phyloP scores from a whole-genome alignment of 2,797 vertebrate species.

The Erpetoichthys calabaricus region DNA sequence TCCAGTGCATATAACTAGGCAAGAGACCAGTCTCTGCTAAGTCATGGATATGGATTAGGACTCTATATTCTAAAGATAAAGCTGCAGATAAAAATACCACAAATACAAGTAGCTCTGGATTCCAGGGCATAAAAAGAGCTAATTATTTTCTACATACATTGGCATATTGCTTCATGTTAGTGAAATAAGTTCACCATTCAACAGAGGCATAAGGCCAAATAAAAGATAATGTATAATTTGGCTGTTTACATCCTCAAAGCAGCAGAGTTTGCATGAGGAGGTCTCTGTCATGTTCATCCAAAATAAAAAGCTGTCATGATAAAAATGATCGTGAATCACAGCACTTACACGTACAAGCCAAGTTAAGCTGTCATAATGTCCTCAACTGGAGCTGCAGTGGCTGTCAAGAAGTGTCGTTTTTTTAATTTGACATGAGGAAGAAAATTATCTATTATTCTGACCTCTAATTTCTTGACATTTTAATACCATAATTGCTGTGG shows the following conservation, averaged over 20 bases:
- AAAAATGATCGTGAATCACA: constrained; percentile 66
- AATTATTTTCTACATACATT: background rate
- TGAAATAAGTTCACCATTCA: background rate
- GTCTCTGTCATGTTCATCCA: constrained; percentile 80
- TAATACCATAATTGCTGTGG: constrained; percentile 76
- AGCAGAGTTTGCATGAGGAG: constrained; percentile 58
- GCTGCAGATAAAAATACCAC: no score
- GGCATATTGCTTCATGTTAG: background rate
- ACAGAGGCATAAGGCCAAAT: constrained; percentile 47
- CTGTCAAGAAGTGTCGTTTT: constrained; percentile 67
- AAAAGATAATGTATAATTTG: constrained; percentile 65
- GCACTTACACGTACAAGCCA: constrained; percentile 67
- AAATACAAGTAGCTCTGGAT: no score
- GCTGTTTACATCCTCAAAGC: constrained; percentile 72
- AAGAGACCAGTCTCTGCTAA: no score
- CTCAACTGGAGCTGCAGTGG: constrained; percentile 52
- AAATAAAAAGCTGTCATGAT: constrained; percentile 69
- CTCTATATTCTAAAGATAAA: no score
- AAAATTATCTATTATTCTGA: constrained; percentile 74
- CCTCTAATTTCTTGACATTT: constrained; percentile 88
- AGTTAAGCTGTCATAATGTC: constrained; percentile 74
- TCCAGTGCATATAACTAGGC: no score
- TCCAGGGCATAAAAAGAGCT: no score
- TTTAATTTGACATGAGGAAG: constrained; percentile 62
- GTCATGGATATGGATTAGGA: no score